phyloP scores from a whole-genome alignment of 2,113 vertebrate species.

The Dromas ardeola region DNA sequence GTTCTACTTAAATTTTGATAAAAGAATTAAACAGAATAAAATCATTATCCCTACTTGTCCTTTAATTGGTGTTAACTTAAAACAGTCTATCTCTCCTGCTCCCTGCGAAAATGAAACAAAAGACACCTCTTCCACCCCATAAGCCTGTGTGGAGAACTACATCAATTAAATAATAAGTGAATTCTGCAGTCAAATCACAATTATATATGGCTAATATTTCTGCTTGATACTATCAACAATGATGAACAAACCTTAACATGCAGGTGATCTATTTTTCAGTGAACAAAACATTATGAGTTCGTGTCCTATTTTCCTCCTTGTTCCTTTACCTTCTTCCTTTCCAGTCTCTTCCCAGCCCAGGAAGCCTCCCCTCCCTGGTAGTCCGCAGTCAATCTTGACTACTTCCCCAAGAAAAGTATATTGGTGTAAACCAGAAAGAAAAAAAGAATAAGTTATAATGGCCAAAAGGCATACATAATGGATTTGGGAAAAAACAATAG shows the following conservation, averaged over 20 bases:
- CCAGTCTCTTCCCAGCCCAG: not conserved
- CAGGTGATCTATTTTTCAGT: not conserved
- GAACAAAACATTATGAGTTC: not conserved
- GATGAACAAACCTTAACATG: not conserved
- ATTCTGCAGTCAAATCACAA: not conserved
- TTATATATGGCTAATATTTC: not conserved
- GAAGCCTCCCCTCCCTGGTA: not conserved
- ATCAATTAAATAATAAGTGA: not conserved
- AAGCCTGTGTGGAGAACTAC: not conserved
- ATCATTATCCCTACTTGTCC: not conserved
- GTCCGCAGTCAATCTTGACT: not conserved
- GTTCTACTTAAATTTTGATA: not conserved
- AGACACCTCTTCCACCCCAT: not conserved
- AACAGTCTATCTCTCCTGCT: not conserved
- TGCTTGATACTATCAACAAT: not conserved
- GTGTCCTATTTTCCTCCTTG: not conserved
- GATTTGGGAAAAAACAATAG: not conserved
- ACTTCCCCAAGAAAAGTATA: not conserved
- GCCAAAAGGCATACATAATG: not conserved
- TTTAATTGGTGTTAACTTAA: not conserved
- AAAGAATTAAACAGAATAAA: not conserved
- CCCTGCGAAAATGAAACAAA: not conserved
- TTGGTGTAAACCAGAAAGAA: not conserved
- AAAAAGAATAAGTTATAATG: not conserved
- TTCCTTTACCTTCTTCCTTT: not conserved